A percentile compares a stretch with the other conserved stretches of the same genome.
Conservation (phyloP, 2,797 vertebrate species). For the Acanthornis magna region DNA sequence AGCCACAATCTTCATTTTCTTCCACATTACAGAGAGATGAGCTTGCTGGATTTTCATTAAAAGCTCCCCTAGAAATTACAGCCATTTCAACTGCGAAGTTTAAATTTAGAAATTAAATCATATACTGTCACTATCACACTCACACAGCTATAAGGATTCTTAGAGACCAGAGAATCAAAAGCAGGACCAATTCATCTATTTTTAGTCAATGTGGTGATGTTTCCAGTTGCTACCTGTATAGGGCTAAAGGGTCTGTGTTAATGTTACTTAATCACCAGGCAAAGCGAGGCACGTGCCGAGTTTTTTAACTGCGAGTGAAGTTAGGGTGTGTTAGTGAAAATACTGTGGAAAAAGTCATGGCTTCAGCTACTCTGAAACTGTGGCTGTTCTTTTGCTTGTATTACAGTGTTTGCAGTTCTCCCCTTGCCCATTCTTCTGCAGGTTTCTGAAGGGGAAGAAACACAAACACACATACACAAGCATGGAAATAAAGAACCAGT, state of each 20-base stretch:
- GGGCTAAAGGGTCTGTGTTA: not conserved
- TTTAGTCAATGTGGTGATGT: not conserved
- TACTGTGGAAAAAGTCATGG: not conserved
- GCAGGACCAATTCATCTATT: not conserved
- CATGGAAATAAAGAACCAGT: not conserved
- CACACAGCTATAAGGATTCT: not conserved
- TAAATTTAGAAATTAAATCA: not conserved
- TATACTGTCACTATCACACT: not conserved
- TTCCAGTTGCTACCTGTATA: not conserved
- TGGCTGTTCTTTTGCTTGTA: not conserved
- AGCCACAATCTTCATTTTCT: not conserved
- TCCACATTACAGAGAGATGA: not conserved
- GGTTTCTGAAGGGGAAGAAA: not conserved
- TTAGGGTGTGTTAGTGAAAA: not conserved
- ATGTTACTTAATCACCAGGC: not conserved
- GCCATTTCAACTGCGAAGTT: not conserved
- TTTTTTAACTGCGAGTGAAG: not conserved
- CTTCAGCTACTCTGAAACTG: not conserved
- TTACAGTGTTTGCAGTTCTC: not conserved
- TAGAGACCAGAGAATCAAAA: not conserved
- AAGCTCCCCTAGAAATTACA: not conserved
- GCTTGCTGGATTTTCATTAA: not conserved
- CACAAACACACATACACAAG: not conserved
- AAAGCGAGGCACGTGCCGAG: not conserved
- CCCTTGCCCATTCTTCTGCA: not conserved